phyloP scores from a whole-genome alignment of 1,140 invertebrate species.

The Drosophila lowei region DNA sequence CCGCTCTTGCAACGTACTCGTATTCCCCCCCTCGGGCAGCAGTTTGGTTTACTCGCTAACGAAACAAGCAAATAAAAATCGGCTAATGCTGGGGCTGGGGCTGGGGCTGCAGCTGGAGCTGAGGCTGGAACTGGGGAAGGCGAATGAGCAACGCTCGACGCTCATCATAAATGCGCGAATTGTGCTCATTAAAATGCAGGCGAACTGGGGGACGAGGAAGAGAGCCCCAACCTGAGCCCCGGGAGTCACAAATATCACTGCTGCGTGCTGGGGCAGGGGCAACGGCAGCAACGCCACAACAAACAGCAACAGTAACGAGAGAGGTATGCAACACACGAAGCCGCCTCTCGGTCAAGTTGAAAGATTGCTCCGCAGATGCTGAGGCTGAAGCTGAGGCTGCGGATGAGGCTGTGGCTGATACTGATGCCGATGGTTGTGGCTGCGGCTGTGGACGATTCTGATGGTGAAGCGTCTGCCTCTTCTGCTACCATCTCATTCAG shows the following conservation, averaged over 20 bases:
- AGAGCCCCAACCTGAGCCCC: conserved; percentile 18
- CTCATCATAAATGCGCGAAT: conserved; percentile 80
- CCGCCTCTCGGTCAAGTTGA: conserved; percentile 64
- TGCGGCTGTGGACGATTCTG: conserved; percentile 14
- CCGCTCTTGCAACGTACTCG: background rate
- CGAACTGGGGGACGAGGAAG: conserved; percentile 19
- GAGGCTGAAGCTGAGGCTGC: conserved; percentile 15
- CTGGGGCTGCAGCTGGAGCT: conserved; percentile 2
- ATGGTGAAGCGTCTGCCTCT: background rate
- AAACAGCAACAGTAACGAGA: conserved; percentile 40
- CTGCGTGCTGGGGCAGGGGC: conserved; percentile 62
- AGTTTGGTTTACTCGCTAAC: conserved; percentile 65
- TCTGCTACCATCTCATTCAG: conserved; percentile 7
- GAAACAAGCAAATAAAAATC: conserved; percentile 78
- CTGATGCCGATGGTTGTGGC: conserved; percentile 8
- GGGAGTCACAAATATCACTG: conserved; percentile 74
- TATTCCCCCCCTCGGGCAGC: conserved; percentile 19
- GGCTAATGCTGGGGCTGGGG: conserved; percentile 56
- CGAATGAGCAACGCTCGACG: background rate
- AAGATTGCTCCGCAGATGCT: conserved; percentile 67
- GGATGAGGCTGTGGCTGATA: background rate
- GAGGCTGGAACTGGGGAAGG: too few relatives aligned
- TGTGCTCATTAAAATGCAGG: conserved; percentile 81
- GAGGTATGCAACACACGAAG: conserved; percentile 66
- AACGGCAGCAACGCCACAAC: conserved; percentile 13